phyloP scores from a whole-genome alignment of 2,888 invertebrate genomes.

The Sarcophaga subvicina region DNA sequence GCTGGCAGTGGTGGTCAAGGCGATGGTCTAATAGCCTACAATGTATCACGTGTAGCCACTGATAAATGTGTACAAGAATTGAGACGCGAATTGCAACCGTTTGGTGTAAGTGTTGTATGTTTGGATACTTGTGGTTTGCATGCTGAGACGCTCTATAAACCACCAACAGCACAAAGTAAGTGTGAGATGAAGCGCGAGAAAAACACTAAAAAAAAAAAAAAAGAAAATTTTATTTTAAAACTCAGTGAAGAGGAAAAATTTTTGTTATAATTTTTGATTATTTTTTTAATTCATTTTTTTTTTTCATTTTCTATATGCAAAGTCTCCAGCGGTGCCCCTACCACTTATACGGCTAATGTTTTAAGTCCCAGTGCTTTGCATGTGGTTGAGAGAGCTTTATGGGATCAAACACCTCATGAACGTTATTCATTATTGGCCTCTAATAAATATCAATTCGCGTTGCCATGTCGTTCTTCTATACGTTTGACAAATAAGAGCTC shows the following conservation, averaged over 20 bases:
- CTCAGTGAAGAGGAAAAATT: constrained; percentile 57
- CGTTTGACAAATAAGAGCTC: constrained; percentile 72
- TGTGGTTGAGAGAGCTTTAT: constrained; percentile 85
- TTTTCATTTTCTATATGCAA: constrained; percentile 67
- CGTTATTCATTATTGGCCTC: constrained; percentile 79
- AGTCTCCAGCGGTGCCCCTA: constrained; percentile 83
- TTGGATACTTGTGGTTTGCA: constrained; percentile 88
- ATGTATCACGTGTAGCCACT: constrained; percentile 88
- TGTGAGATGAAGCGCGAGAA: constrained; percentile 61
- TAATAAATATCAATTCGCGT: constrained; percentile 81
- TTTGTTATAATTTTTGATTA: too few species aligned
- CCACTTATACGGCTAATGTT: constrained; percentile 86
- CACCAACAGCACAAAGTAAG: constrained; percentile 84
- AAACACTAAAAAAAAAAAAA: constrained; percentile 22
- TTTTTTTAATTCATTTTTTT: not conserved
- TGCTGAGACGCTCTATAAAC: constrained; percentile 86
- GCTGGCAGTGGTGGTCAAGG: constrained; percentile 79
- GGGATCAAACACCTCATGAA: constrained; percentile 84
- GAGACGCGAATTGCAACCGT: constrained; percentile 86
- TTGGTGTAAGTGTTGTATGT: constrained; percentile 88
- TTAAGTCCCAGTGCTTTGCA: constrained; percentile 85
- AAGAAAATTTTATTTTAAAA: constrained; percentile 14
- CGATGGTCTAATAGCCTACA: constrained; percentile 83
- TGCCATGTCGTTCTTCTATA: constrained; percentile 82
- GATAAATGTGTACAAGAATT: constrained; percentile 91